Evolutionary conservation across 37 sponge, comb jelly and placozoan species (phyloP), one percentile per base, ranked within the genome.

Genomic region (Ephydatia muelleri): DNA sequence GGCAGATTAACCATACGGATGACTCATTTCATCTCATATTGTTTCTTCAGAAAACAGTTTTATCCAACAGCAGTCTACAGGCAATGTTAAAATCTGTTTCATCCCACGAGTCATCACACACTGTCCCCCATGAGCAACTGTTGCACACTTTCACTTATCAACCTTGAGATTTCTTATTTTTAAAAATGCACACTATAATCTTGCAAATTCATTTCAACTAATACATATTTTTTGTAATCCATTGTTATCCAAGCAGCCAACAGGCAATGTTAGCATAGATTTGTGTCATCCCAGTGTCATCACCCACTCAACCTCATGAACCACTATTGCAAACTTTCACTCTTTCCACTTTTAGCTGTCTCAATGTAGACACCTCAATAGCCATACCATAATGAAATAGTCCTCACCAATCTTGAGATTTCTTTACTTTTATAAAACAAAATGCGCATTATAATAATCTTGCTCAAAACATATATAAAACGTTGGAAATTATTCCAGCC

Each of bases 21-120:
- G 16, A 11, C 19, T 13, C 57, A 57, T 57, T 57, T 57, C 16
- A 13, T 19, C 9, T 57, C 16, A 57, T 57, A 8, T 8, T 11
- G 6, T 11, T 43, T 4, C 47, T 43, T n/a, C n/a, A n/a, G n/a
- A n/a, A n/a, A n/a, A n/a, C n/a, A n/a, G 8, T 43, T 43, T 43
- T 43, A 78, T n/a, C 85, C 85, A 43, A n/a, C n/a, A 85, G 86
- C 72, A 78, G 79, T 49, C 86, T 38, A 38, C 86, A 85, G 35
- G 33, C 79, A 23, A 85, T 65, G 33, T 34, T 78, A 70, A 79
- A 72, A 70, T 85, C 86, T 22, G 35, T 31, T 2, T n/a, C 68
- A 28, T 72, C 86, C 79, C 72, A 78, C 4, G n/a, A 37, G 48
- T 85, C 86, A 85, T 85, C 85, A 85, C 85, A 85, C 25, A 85